Conservation (phyloP, 2,888 invertebrate genomes). For the Agonum fuliginosum region DNA sequence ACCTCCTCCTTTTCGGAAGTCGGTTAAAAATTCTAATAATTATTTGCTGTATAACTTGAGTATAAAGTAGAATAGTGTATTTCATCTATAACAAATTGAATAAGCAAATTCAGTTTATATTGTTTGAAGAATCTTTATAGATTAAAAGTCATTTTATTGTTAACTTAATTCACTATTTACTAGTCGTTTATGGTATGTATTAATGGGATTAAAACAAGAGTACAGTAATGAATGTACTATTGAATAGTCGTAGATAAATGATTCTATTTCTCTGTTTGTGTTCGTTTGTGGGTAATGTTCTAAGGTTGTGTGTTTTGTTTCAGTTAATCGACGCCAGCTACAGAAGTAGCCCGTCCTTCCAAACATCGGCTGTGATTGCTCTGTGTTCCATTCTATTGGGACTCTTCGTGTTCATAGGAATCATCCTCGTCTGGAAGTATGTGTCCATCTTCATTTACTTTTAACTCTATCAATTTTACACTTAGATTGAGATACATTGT, state of each 20-base stretch:
- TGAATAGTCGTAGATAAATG: not conserved
- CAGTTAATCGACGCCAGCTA: conserved; percentile 93
- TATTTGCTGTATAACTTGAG: too few relatives aligned
- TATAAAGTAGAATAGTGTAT: too few relatives aligned
- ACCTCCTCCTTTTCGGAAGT: too few relatives aligned
- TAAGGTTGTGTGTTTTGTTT: conserved; percentile 68
- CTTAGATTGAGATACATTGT: not conserved
- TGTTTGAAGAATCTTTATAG: too few relatives aligned
- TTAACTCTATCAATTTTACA: conserved; percentile 8
- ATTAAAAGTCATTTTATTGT: too few relatives aligned
- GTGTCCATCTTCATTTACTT: conserved; percentile 71
- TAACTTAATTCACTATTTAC: too few relatives aligned
- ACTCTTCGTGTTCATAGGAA: conserved; percentile 85
- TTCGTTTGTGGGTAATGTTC: not conserved
- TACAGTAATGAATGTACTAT: not conserved
- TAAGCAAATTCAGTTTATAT: too few relatives aligned
- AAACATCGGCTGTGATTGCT: conserved; percentile 89
- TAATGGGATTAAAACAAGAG: too few relatives aligned
- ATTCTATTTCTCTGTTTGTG: not conserved
- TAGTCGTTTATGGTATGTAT: too few relatives aligned
- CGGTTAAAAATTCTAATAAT: too few relatives aligned
- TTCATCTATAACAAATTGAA: too few relatives aligned
- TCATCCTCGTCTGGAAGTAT: conserved; percentile 92
- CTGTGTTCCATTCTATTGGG: conserved; percentile 87
- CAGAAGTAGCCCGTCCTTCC: conserved; percentile 88